Percentiles rank a stretch among this genome's conserved stretches.
Conservation (phyloP, 2,888 invertebrate species). For the Temnothorax ravouxi region DNA sequence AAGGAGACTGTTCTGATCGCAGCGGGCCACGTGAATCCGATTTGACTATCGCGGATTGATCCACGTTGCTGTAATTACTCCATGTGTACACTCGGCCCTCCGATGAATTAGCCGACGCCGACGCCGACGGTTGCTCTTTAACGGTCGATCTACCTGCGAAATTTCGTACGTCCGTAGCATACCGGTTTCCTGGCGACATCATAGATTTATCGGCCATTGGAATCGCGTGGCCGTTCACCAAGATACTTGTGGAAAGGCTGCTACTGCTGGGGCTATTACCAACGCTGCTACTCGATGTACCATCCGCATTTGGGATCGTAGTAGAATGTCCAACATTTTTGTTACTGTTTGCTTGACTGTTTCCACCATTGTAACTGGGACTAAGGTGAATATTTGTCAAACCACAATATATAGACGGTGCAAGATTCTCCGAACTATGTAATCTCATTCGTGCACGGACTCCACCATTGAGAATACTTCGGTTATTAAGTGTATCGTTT, state of each 20-base stretch:
- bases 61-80: conserved; percentile 54
- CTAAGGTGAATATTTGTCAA: conserved; percentile 64
- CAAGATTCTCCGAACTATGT: conserved; percentile 87
- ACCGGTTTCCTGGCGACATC: conserved; percentile 54
- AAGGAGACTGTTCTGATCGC: conserved; percentile 63
- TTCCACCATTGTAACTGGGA: conserved; percentile 62
- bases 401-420: conserved; percentile 77
- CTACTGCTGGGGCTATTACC: conserved; percentile 32
- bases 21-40: conserved; percentile 45
- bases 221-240: conserved; percentile 72
- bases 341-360: conserved; percentile 64
- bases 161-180: conserved; percentile 42
- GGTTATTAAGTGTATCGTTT: conserved; percentile 85
- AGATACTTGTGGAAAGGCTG: conserved; percentile 54
- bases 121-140: conserved; percentile 50
- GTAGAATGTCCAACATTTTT: conserved; percentile 58
- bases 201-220: conserved; percentile 65
- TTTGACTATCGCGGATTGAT: conserved; percentile 61
- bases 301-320: conserved; percentile 53
- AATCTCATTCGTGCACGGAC: conserved; percentile 91
- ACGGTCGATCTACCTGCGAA: conserved; percentile 57
- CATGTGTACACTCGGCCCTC: conserved; percentile 55
- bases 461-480: conserved; percentile 91
- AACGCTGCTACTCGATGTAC: conserved; percentile 34
- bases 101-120: conserved; percentile 23